Base-by-base conservation (phyloP, 1,140 invertebrate species). In the Zophobas atratus region DNA sequence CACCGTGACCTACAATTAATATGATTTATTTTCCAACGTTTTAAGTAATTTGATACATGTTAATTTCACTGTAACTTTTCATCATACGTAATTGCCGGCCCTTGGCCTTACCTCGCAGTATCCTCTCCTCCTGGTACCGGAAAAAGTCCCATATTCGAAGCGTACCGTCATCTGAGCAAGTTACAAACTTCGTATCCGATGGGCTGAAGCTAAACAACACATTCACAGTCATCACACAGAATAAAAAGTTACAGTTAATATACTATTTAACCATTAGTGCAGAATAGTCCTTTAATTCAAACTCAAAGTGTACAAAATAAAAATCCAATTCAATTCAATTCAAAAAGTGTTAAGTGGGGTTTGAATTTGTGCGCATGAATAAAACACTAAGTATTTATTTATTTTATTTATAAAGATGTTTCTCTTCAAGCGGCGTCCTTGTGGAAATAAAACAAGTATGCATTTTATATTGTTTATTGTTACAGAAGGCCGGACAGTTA, bases 161-260 rank as follows among this genome's bases (percentile, higher is more conserved):
- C 32, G 99, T 99, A 77, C 98, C 98, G 89, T 99, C 99, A 88
- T 99, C 98, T 60, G 98, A 99, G 89, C 98, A 99, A 34, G 98
- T 98, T 5, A 97, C 97, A 90, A 99, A 97, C 90, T 99, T 99
- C 84, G 93, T 93, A 91, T 99, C 99, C 86, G 96, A 96, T 70
- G 99, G 98, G 89, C 97, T 98, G 91, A 99, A 99, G 92, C 98
- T 99, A 90, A 86, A 88, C 83, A 86, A 84, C 73, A 85, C 76
- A 84, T 67, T 67, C 60, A 67, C 60, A 67, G 60, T 67, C 60
- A 67, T 67, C 60, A 43, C 60, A 67, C n/a, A 5, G 60, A 38
- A 41, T 32, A 67, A 67, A 32, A 67, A 67, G 6, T 57, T 57
- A 51, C 4, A 51, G n/a, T 46, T 57, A 57, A 20, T 43, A 39